Evolutionary conservation across 1,140 invertebrate species (phyloP), one percentile per base, ranked within the genome.

Genomic region (Hylaeus anthracinus): DNA sequence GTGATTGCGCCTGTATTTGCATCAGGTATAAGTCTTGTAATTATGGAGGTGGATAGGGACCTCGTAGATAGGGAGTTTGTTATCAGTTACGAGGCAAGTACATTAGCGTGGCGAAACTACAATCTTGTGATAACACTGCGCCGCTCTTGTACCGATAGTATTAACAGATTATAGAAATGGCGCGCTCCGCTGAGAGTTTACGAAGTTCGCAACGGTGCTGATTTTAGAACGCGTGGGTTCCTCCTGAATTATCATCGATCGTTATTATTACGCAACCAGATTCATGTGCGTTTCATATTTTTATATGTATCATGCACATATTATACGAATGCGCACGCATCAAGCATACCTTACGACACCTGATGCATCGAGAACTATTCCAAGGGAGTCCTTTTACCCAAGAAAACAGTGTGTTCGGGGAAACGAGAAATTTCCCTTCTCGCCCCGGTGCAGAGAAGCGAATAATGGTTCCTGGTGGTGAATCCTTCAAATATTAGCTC

Each of bases 401-500:
- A 10, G 39, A 26, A n/a, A 58, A 55, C 41, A 8, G 37, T 1
- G 56, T 53, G 51, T 3, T 5, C 14, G 41, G 51, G 14, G 12
- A 56, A 45, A 67, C 26, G 64, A 76, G 64, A 58, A 58, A 15
- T 37, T n/a, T 15, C 39, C 45, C 45, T 43, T 76, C 43, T 26
- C 26, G 26, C 43, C 9, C 43, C 26, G n/a, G 41, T 45, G 12
- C 26, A 37, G 10, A 37, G n/a, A 43, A 9, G 14, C 37, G 64
- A 76, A 76, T 67, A 76, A 76, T 45, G 51, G 66, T 56, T 56
- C 14, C n/a, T 67, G 39, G 64, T 56, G 37, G 9, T 2, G 61
- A 58, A 67, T 76, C 64, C 41, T n/a, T 76, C 64, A 76, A 76
- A 76, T 76, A 76, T 76, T 76, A 67, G 73, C 55, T 48, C 64